Evolutionary conservation across 2,113 vertebrate genomes (phyloP), one percentile per base, ranked within the genome.

Genomic region (Pituophis catenifer): DNA sequence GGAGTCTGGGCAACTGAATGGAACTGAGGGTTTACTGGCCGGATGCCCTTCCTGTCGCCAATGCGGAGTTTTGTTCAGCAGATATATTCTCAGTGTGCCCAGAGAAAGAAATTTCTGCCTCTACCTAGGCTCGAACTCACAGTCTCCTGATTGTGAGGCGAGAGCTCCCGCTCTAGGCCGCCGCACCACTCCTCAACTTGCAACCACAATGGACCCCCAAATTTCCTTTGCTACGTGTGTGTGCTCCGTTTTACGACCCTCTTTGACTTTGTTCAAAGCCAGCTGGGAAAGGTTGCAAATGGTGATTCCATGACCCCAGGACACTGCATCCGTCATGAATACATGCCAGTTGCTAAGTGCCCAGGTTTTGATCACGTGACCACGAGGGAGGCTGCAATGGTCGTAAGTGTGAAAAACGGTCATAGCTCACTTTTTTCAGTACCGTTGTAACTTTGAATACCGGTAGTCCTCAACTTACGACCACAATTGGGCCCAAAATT

Each of bases 301-400:
- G 29, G 12, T 15, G 12, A 3, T 33, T 2, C 65, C 5, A 33
- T n/a, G 65, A 15, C 48, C 48, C 48, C 48, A 50, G 48, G 48
- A 50, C 48, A 50, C 0, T 29, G 4, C 29, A 13, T 2, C 1
- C 11, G 0, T n/a, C 29, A 15, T 6, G 2, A 70, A n/a, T 5
- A 70, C 29, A 13, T 5, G 62, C 11, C 26, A 29, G 62, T n/a
- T 65, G 62, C 26, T 11, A 13, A 65, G 62, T 0, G 5, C 12
- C 29, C 0, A 1, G 12, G 5, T n/a, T 70, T 70, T n/a, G 62
- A 70, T n/a, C 62, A 13, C 62, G 3, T 15, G 62, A n/a, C 65
- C 13, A 7, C 5, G 24, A 33, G 13, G 65, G 65, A 70, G 3
- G 29, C 29, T 70, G 12, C 65, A 33, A 7, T 0, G 5, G 65